Percentiles rank a stretch among this genome's conserved stretches.
phyloP scores from a whole-genome alignment of 1,140 invertebrate species.

The Matsumurasca onukii region DNA sequence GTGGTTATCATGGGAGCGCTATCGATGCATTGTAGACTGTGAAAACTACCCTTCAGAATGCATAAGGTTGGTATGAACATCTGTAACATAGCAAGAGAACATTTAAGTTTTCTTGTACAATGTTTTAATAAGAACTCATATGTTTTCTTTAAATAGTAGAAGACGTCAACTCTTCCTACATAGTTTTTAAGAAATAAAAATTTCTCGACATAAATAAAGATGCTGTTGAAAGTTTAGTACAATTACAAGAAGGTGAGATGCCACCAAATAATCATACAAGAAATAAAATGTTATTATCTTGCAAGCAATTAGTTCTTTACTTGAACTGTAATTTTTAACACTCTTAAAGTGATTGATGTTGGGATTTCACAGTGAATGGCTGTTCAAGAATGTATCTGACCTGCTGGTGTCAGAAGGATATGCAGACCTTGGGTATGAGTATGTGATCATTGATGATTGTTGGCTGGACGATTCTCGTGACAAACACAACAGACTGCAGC shows the following conservation, averaged over 20 bases:
- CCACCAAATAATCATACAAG: no score
- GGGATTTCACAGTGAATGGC: constrained; percentile 52
- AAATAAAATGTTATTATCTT: no score
- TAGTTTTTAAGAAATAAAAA: no score
- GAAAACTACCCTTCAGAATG: constrained; percentile 65
- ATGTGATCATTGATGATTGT: constrained; percentile 63
- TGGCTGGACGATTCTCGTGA: constrained; percentile 57
- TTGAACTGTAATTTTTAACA: background rate
- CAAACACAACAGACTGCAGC: constrained; percentile 50
- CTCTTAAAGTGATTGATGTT: background rate
- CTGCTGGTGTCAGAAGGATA: constrained; percentile 57
- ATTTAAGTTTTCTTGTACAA: no score
- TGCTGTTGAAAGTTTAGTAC: no score
- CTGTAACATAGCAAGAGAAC: no score
- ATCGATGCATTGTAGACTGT: constrained; percentile 70
- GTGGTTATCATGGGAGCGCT: constrained; percentile 77
- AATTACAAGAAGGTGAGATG: no score
- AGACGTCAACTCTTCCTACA: no score
- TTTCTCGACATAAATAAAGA: no score
- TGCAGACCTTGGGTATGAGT: constrained; percentile 57
- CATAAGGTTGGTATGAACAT: constrained; percentile 55
- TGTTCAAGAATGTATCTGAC: constrained; percentile 58
- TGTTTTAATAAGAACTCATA: no score
- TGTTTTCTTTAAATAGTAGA: no score
- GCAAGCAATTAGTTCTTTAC: no score